Percentiles rank a stretch among this genome's conserved stretches.
Evolutionary conservation across 2,797 vertebrate species (phyloP).

Genomic region (Myotis planiceps): DNA sequence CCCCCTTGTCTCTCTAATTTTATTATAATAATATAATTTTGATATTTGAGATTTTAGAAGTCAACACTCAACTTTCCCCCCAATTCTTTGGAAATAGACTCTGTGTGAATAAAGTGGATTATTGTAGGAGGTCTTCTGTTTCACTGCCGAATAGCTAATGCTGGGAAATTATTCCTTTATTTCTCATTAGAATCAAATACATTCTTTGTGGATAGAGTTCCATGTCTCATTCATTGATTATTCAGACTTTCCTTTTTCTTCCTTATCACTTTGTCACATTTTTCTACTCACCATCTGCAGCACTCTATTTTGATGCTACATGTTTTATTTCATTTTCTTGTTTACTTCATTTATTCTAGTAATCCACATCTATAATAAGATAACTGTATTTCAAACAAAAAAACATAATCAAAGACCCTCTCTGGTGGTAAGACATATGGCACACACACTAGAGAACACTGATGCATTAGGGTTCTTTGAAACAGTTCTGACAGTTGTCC

Average conservation of each 20-base stretch:
- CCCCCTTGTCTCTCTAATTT: not conserved
- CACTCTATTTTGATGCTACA: not conserved
- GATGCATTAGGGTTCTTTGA: not conserved
- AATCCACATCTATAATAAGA: not conserved
- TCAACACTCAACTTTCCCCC: not conserved
- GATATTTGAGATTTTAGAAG: not conserved
- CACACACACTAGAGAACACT: not conserved
- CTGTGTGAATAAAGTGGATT: not conserved
- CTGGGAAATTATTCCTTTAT: not conserved
- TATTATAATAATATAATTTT: constrained; percentile 30
- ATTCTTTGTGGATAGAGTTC: not conserved
- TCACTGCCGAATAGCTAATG: not conserved
- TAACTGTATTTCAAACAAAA: not conserved
- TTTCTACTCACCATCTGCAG: not conserved
- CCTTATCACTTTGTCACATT: not conserved
- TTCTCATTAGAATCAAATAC: not conserved
- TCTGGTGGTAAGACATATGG: not conserved
- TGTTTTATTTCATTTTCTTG: not conserved
- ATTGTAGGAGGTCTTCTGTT: not conserved
- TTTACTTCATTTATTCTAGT: not conserved
- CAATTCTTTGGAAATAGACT: not conserved
- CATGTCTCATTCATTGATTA: not conserved
- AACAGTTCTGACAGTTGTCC: not conserved
- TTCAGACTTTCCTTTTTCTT: not conserved
- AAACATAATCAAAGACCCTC: not conserved